Base-by-base conservation (phyloP, 92 coral and sea anemone genomes). In the Porites cylindrica region DNA sequence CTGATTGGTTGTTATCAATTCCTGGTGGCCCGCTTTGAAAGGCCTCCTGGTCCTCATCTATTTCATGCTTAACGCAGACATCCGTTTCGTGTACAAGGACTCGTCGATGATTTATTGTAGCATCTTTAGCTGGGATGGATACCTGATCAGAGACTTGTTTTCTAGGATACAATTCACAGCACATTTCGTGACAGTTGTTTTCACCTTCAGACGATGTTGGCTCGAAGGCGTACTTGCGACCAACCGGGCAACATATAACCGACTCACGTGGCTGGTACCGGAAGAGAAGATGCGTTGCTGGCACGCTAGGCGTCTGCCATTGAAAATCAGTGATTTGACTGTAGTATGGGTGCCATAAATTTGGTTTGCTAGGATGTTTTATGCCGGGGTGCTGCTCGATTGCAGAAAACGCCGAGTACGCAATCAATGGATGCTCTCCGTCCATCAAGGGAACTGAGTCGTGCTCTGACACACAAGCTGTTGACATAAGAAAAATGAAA, bases 221-320 rank as follows among this genome's bases (percentile, higher is more conserved):
- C 2, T 51, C 65, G 81, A 24, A 58, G 69, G 8, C 43, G 16
- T 47, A 79, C 19, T 59, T 21, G 60, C 61, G 63, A 26, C 43
- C 18, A 6, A 60, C 81, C 11, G 74, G 38, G 29, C 10, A 58
- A 14, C 83, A 65, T 4, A 79, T 64, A 24, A 64, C 83, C 20
- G 83, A 79, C 83, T 19, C 43, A 51, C 74, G 83, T 10, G 83
- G 74, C 19, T 65, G 23, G 26, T 59, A 68, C 59, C 13, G 16
- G 18, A 19, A 14, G 18, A 60, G 68, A 17, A 47, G 68, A 19
- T 72, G 83, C 5, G 21, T 8, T 47, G 23, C 23, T 24, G 51
- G 51, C 14, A 58, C 19, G 51, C 81, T 32, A 14, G 81, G 14
- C 0, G 21, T 14, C 21, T 6, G 83, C 72, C 83, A 64, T 79